A percentile compares a stretch with the other conserved stretches of the same genome.
Evolutionary conservation across 2,888 invertebrate genomes (phyloP).

Genomic region (Xestoiulus laeticollis): DNA sequence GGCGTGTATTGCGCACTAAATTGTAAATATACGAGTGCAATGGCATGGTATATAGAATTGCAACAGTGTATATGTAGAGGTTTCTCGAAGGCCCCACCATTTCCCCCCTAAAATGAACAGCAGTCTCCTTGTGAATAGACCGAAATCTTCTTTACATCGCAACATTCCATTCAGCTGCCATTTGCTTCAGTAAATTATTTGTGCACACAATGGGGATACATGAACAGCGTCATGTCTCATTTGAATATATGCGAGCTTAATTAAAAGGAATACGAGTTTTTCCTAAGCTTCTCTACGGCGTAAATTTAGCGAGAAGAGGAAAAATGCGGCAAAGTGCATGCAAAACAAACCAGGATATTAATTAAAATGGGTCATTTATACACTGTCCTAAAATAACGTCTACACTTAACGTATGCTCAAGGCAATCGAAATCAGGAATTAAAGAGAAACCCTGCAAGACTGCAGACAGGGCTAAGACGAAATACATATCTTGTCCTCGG

Average conservation of each 20-base stretch:
- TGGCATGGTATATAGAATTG: not conserved
- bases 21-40: slow-evolving; percentile 9
- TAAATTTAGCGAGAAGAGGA: not conserved
- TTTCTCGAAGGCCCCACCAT: not conserved
- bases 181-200: slow-evolving; percentile 26
- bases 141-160: slow-evolving; percentile 13
- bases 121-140: slow-evolving; percentile 18
- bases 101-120: not conserved
- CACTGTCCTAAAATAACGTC: not conserved
- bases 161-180: slow-evolving; percentile 26
- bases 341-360: slow-evolving; percentile 15
- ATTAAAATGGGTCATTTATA: slow-evolving; percentile 15
- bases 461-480: no score
- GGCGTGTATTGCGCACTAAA: slow-evolving; percentile 42
- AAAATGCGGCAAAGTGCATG: not conserved
- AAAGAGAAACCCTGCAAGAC: no score
- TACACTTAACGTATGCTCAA: not conserved
- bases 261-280: slow-evolving; percentile 26
- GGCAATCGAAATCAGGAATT: not conserved
- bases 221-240: slow-evolving; percentile 20
- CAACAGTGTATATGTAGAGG: not conserved
- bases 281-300: not conserved
- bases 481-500: no score
- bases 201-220: slow-evolving; percentile 26
- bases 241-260: slow-evolving; percentile 26